Conservation (phyloP, 2,888 invertebrate species). For the Cheilosia pagana region DNA sequence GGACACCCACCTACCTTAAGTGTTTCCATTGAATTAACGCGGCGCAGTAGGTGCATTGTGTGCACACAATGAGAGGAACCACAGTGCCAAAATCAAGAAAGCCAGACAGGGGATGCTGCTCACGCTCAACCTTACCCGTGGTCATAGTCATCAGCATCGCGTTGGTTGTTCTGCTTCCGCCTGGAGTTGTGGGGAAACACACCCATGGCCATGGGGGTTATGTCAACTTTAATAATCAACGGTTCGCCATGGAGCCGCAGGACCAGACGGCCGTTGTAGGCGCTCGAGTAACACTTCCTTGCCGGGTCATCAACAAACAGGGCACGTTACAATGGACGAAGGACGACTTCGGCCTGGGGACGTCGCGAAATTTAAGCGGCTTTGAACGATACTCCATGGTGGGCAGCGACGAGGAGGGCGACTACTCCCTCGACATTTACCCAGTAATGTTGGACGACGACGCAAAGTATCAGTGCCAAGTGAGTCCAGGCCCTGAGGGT, state of each 20-base stretch:
- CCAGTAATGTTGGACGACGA: constrained; percentile 96
- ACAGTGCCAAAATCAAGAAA: constrained; percentile 66
- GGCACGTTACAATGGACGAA: constrained; percentile 98
- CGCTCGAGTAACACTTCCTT: constrained; percentile 93
- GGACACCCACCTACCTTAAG: neutral
- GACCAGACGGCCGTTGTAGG: constrained; percentile 96
- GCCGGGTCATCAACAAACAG: constrained; percentile 93
- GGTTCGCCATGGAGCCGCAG: constrained; percentile 95
- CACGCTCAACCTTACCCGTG: constrained; percentile 30
- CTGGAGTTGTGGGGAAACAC: constrained; percentile 62
- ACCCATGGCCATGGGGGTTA: constrained; percentile 75
- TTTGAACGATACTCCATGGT: constrained; percentile 98
- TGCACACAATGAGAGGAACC: constrained; percentile 64
- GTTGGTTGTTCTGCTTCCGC: constrained; percentile 55
- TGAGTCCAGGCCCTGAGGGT: constrained; percentile 90
- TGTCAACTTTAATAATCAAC: constrained; percentile 85
- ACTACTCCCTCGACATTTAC: constrained; percentile 95
- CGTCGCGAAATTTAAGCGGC: constrained; percentile 93
- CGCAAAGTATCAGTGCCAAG: constrained; percentile 97
- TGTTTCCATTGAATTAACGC: constrained; percentile 41
- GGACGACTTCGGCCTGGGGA: constrained; percentile 97
- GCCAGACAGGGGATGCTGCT: constrained; percentile 32
- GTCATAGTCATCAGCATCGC: constrained; percentile 33
- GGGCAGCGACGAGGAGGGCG: constrained; percentile 96
- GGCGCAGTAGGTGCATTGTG: constrained; percentile 56